Evolutionary conservation across 2,888 invertebrate genomes (phyloP), one percentile per base, ranked within the genome.

Genomic region (Leistus spinibarbis): DNA sequence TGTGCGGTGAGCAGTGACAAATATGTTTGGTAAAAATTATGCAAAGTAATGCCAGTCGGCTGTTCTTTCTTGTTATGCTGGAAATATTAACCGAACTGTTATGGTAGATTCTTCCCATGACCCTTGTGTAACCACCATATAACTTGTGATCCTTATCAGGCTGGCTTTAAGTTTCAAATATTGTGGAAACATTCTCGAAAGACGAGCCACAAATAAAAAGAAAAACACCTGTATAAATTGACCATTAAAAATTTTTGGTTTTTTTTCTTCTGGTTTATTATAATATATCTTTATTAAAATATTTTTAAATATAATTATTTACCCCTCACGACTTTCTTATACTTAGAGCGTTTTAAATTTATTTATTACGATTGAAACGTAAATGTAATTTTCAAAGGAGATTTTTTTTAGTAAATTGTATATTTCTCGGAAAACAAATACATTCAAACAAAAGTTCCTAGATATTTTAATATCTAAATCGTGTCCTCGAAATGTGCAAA

Each of bases 101-200:
- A 20, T 19, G 20, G 20, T 20, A 17, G 20, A 60, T 60, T 60
- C 60, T 60, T 60, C 60, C 60, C 60, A 60, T 60, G 60, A 60
- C 60, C 60, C 60, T 17, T 10, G 60, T 17, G 60, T 19, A 40
- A 60, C 22, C 56, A 19, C 60, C 60, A 60, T 17, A 60, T 19
- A 60, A 20, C 60, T 60, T 60, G 22, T 60, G 20, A 20, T 19
- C 19, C 20, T 60, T 60, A 19, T 22, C 17, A 60, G 17, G 60
- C 17, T 20, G 19, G 22, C 22, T 13, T 60, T 20, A 60, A 19
- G 20, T 60, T 60, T 60, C 60, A 17, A 19, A 60, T 60, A 60
- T 60, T 17, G 17, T 60, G 60, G 60, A 60, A 17, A 60, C 22
- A 60, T 60, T 60, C 19, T 19, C 20, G 10, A 20, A 19, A 60